phyloP scores from a whole-genome alignment of 1,140 invertebrate genomes.

The Berghia stephanieae region DNA sequence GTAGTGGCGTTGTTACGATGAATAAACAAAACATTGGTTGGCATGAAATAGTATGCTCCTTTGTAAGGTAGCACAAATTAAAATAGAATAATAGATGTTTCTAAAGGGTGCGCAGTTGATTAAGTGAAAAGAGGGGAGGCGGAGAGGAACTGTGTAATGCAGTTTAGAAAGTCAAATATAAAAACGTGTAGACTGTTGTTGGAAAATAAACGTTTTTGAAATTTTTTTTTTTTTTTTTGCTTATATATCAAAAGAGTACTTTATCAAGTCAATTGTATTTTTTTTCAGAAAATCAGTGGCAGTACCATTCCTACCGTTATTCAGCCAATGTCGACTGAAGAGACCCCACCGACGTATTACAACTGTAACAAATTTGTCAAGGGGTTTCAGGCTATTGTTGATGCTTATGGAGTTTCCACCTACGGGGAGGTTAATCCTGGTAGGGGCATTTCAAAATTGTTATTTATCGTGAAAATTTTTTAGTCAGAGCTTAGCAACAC shows the following conservation, averaged over 20 bases:
- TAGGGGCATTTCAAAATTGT: slow-evolving; percentile 53
- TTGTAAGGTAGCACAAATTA: no score
- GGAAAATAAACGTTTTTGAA: no score
- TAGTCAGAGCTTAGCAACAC: no score
- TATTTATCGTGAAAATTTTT: no score
- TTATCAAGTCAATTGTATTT: slow-evolving; percentile 66
- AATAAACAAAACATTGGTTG: no score
- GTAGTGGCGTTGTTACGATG: neutral
- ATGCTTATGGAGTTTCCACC: slow-evolving; percentile 92
- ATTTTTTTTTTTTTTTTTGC: slow-evolving; percentile 7
- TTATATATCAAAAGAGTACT: slow-evolving; percentile 15
- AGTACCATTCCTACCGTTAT: slow-evolving; percentile 93
- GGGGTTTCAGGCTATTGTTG: slow-evolving; percentile 94
- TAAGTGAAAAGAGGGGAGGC: no score
- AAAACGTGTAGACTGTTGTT: no score
- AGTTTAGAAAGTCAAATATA: no score
- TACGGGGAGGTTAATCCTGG: slow-evolving; percentile 95
- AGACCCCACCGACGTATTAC: slow-evolving; percentile 93
- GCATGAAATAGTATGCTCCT: no score
- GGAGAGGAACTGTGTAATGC: no score
- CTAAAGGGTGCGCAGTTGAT: no score
- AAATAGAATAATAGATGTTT: no score
- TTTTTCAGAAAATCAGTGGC: slow-evolving; percentile 78
- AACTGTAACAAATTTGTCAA: slow-evolving; percentile 93
- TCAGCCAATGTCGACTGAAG: slow-evolving; percentile 88